Percentiles rank a stretch among this genome's conserved stretches.
These are phyloP conservation scores for Watsonalla cultraria DNA, from an alignment of 2,888 invertebrate genomes.

Conservation along the genomic window DNA sequence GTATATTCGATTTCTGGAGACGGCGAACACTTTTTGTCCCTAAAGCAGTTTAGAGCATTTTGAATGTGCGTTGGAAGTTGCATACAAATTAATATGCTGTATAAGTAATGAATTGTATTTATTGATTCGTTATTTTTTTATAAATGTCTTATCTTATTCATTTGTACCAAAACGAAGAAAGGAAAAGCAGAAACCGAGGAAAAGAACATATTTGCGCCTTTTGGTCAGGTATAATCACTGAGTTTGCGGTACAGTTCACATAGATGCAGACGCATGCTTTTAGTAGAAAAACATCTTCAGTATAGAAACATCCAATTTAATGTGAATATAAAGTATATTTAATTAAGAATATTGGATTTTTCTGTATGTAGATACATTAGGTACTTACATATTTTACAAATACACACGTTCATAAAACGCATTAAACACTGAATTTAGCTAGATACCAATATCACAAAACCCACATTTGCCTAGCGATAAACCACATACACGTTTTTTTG, in stretches of 20 bases:
- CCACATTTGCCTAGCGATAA: too few relatives aligned
- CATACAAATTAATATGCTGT: too few relatives aligned
- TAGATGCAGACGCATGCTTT: not conserved
- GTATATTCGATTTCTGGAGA: too few relatives aligned
- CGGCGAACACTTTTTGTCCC: too few relatives aligned
- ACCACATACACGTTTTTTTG: too few relatives aligned
- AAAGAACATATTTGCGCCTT: conserved; percentile 86
- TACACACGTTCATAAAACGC: too few relatives aligned
- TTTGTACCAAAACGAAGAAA: conserved; percentile 71
- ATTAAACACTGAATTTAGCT: too few relatives aligned
- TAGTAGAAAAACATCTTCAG: not conserved
- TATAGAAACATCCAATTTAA: not conserved
- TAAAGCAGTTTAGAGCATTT: too few relatives aligned
- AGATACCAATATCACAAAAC: too few relatives aligned
- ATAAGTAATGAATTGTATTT: not conserved
- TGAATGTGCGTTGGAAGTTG: too few relatives aligned
- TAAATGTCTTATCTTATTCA: conserved; percentile 28
- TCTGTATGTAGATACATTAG: not conserved
- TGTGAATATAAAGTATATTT: too few relatives aligned
- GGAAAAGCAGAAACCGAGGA: conserved; percentile 90
- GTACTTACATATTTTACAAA: too few relatives aligned
- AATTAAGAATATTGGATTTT: not conserved
- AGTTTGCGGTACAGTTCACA: not conserved
- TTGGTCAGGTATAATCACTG: conserved; percentile 84
- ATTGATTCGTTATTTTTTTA: conserved; percentile 6